These are phyloP conservation scores for Uloborus diversus DNA, from an alignment of 1,140 invertebrate genomes.

Conservation along the genomic window DNA sequence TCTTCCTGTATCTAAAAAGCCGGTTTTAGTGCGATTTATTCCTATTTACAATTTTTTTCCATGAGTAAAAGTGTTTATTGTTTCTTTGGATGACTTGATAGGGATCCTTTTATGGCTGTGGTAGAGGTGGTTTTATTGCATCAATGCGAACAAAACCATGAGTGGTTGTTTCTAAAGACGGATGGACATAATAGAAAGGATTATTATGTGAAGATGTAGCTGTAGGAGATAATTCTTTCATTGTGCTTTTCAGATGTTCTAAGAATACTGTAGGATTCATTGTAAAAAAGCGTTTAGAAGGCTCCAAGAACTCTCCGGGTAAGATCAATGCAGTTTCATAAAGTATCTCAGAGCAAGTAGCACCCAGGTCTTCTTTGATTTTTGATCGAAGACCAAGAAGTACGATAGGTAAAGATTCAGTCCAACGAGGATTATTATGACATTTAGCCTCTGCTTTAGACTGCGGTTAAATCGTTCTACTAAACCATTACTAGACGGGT, in stretches of 20 bases:
- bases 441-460: slow-evolving; percentile 62
- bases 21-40: too few species aligned
- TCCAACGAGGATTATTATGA: slow-evolving; percentile 52
- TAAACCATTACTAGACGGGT: slow-evolving; percentile 63
- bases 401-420: slow-evolving; percentile 57
- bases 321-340: slow-evolving; percentile 53
- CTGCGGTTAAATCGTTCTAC: slow-evolving; percentile 64
- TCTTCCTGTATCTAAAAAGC: too few species aligned
- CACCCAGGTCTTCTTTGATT: slow-evolving; percentile 60
- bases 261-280: not conserved
- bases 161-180: not conserved
- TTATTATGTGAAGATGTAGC: not conserved
- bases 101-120: too few species aligned
- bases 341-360: slow-evolving; percentile 53
- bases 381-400: slow-evolving; percentile 60
- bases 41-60: too few species aligned
- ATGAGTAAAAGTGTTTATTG: too few species aligned
- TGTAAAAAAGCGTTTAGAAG: not conserved
- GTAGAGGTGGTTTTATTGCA: not conserved
- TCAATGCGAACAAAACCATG: not conserved
- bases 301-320: slow-evolving; percentile 3
- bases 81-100: too few species aligned
- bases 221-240: not conserved
- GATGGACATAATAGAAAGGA: not conserved
- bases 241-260: not conserved